Evolutionary conservation across 2,888 invertebrate species (phyloP).

Genomic region (Peribatodes rhomboidaria): DNA sequence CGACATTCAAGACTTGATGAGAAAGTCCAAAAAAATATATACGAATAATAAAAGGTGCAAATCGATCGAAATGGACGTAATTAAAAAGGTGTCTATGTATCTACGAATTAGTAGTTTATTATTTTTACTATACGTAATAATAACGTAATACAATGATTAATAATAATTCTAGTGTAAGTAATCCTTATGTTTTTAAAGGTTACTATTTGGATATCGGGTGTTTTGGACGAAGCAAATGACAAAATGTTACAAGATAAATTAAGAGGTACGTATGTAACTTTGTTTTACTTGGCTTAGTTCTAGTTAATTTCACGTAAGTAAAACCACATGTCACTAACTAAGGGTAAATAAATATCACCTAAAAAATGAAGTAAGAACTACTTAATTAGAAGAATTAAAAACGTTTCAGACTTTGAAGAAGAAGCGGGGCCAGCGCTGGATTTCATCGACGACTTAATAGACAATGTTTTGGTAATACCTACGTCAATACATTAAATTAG

Average conservation of each 20-base stretch:
- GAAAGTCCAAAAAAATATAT: slow-evolving; percentile 40
- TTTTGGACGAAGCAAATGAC: slow-evolving; percentile 65
- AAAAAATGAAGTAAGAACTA: not conserved
- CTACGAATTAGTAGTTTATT: not conserved
- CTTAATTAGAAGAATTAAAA: not conserved
- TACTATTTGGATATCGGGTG: slow-evolving; percentile 69
- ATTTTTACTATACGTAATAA: not conserved
- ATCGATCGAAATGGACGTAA: slow-evolving; percentile 60
- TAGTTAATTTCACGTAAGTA: not conserved
- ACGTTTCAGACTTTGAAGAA: slow-evolving; percentile 72
- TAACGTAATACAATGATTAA: not conserved
- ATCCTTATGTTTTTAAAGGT: slow-evolving; percentile 56
- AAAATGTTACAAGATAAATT: slow-evolving; percentile 70
- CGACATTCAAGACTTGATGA: slow-evolving; percentile 60
- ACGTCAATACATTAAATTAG: too few species aligned
- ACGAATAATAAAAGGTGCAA: slow-evolving; percentile 40
- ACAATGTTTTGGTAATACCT: slow-evolving; percentile 66
- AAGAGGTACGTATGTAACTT: slow-evolving; percentile 57
- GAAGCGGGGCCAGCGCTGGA: slow-evolving; percentile 74
- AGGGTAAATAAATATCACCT: too few species aligned
- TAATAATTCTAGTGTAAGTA: not conserved
- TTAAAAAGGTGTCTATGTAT: slow-evolving; percentile 24
- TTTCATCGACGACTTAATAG: slow-evolving; percentile 68
- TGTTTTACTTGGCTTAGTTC: too few species aligned
- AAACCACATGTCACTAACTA: not conserved